A percentile compares a stretch with the other conserved stretches of the same genome.
These are phyloP conservation scores for Pachliopta kotzebuea DNA, from an alignment of 2,888 invertebrate species.

Conservation along the genomic window DNA sequence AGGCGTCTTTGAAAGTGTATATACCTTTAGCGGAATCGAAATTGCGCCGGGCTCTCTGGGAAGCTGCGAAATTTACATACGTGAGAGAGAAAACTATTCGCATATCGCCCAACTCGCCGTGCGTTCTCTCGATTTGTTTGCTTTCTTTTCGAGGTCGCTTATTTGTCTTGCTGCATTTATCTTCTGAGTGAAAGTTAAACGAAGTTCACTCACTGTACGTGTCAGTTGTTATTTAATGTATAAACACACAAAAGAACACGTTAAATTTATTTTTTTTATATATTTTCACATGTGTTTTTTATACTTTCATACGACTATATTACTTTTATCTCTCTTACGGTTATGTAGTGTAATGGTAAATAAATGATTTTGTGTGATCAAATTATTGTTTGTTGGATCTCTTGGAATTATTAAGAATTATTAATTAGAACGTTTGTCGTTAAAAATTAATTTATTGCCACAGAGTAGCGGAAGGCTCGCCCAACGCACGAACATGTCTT, in stretches of 20 bases:
- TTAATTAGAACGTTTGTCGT: neutral
- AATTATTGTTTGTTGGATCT: no score
- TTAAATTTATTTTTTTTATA: no score
- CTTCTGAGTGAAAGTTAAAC: slow-evolving; percentile 65
- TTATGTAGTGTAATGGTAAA: no score
- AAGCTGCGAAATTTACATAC: slow-evolving; percentile 44
- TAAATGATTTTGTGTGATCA: no score
- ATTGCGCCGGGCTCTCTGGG: slow-evolving; percentile 22
- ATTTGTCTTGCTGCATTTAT: slow-evolving; percentile 57
- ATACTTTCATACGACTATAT: no score
- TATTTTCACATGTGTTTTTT: neutral
- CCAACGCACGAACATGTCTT: slow-evolving; percentile 93
- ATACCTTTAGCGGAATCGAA: slow-evolving; percentile 23
- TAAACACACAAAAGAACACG: slow-evolving; percentile 6
- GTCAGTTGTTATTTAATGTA: slow-evolving; percentile 43
- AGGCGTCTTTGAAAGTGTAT: slow-evolving; percentile 24
- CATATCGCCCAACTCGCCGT: slow-evolving; percentile 43
- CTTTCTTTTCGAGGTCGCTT: slow-evolving; percentile 64
- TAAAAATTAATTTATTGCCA: neutral
- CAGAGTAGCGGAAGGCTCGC: slow-evolving; percentile 90
- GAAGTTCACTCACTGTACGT: slow-evolving; percentile 49
- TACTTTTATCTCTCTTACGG: no score
- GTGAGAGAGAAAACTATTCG: slow-evolving; percentile 61
- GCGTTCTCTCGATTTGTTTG: slow-evolving; percentile 60
- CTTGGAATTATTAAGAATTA: no score